Evolutionary conservation across 2,888 invertebrate species (phyloP), one percentile per base, ranked within the genome.

Genomic region (Meiosimyza decipiens): DNA sequence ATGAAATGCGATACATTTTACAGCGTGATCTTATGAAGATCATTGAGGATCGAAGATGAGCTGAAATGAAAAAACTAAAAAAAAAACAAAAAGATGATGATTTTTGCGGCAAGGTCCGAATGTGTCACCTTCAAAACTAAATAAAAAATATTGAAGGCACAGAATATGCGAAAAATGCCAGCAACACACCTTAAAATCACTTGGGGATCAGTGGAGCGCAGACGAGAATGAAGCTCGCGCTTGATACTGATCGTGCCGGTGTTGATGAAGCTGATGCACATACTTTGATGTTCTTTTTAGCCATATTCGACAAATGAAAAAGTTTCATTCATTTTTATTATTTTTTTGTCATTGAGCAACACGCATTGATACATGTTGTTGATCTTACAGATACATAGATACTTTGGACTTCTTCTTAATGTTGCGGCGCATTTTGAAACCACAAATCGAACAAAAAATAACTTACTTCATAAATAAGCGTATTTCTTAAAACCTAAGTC

Each of bases 341-440:
- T 18, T 63, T 62, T 22, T 51, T 63, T 52, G 81, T 83, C 81
- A 83, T 83, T 83, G 84, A 84, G 84, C 40, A 40, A 40, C 84
- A 84, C 80, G 85, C 84, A 83, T 84, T 84, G 83, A 82, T 79
- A 84, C 85, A 84, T 79, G 82, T 79, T 79, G 50, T 51, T 50
- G 60, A 64, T 33, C 60, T 28, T 15, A n/a, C 62, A 60, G 60
- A 54, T 47, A 51, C 62, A 60, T 22, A 50, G 64, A 12, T 18
- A 28, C 18, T 51, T 40, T 28, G 2, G 13, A 33, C 22, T 60
- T 28, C 13, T 60, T 28, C 15, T 60, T 22, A 13, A 59, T 22
- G 9, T 11, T 28, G 57, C 28, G 12, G 15, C 28, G 28, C 12
- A 28, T 16, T 57, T 57, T 12, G 13, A 57, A 55, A 57, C 22